phyloP scores from a whole-genome alignment of 2,888 invertebrate species.

The Eubasilissa splendida region DNA sequence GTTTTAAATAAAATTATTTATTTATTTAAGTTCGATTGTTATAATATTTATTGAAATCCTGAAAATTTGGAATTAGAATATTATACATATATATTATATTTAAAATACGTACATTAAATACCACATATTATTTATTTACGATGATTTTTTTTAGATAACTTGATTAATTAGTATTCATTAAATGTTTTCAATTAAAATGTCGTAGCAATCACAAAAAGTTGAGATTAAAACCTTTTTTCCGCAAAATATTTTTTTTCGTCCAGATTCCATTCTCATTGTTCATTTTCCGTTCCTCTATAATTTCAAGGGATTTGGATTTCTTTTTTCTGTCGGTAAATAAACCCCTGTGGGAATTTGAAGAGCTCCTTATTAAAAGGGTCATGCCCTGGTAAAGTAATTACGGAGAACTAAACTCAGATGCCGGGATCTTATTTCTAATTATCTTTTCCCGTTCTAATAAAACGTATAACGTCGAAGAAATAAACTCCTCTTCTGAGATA shows the following conservation, averaged over 20 bases:
- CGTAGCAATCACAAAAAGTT: too few relatives aligned
- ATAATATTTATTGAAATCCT: too few relatives aligned
- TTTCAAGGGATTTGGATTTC: background rate
- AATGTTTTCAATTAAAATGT: too few relatives aligned
- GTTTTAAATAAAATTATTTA: too few relatives aligned
- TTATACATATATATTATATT: too few relatives aligned
- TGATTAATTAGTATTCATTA: too few relatives aligned
- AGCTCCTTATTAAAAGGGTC: constrained; percentile 32
- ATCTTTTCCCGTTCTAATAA: background rate
- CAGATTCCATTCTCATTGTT: background rate
- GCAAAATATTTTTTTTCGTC: background rate
- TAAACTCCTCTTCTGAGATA: background rate
- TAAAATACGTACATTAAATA: too few relatives aligned
- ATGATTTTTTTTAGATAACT: too few relatives aligned
- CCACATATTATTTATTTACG: too few relatives aligned
- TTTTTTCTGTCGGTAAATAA: constrained; percentile 16
- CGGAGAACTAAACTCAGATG: background rate
- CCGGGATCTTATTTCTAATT: constrained; percentile 25
- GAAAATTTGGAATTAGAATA: too few relatives aligned
- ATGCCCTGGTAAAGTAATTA: constrained; percentile 20
- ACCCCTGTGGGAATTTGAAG: constrained; percentile 8
- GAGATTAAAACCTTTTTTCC: constrained; percentile 22
- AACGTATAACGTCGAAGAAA: constrained; percentile 1
- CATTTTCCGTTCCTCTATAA: background rate
- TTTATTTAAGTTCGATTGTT: too few relatives aligned